A percentile compares a stretch with the other conserved stretches of the same genome.
These are phyloP conservation scores for Coturnix japonica DNA, from an alignment of 2,113 vertebrate species.

Conservation along the genomic window DNA sequence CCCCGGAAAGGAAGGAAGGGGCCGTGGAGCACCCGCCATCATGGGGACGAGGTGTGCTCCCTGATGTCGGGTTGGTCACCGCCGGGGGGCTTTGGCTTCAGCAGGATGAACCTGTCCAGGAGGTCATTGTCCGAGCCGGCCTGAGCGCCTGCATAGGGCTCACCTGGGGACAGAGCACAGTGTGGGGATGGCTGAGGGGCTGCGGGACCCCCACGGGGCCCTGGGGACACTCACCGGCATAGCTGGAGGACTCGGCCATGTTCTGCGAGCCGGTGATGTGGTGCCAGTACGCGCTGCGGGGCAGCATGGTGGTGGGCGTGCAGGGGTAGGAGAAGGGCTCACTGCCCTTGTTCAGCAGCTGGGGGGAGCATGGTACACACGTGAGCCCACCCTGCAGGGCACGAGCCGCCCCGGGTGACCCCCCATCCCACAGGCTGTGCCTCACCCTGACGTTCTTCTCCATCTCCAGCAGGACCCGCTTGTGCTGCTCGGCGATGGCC, in stretches of 20 bases:
- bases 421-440: neutral
- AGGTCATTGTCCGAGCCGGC: slow-evolving; percentile 80
- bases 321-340: slow-evolving; percentile 91
- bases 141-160: slow-evolving; percentile 53
- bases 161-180: slow-evolving; percentile 65
- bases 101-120: slow-evolving; percentile 80
- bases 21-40: slow-evolving; percentile 1
- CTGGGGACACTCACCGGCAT: slow-evolving; percentile 67
- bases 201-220: fast-evolving
- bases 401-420: neutral
- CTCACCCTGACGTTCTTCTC: slow-evolving; percentile 92
- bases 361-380: neutral
- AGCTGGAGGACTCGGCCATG: slow-evolving; percentile 80
- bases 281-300: slow-evolving; percentile 96
- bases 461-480: slow-evolving; percentile 92
- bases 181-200: neutral
- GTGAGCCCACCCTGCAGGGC: neutral
- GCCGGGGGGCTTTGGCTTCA: slow-evolving; percentile 78
- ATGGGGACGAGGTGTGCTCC: slow-evolving; percentile 61
- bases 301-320: slow-evolving; percentile 92
- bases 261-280: slow-evolving; percentile 92
- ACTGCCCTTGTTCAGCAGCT: slow-evolving; percentile 88
- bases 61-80: slow-evolving; percentile 51
- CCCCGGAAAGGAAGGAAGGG: neutral
- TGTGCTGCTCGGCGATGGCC: slow-evolving; percentile 95